Evolutionary conservation across 2,113 vertebrate species (phyloP).

Genomic region (Pyrgilauda ruficollis): DNA sequence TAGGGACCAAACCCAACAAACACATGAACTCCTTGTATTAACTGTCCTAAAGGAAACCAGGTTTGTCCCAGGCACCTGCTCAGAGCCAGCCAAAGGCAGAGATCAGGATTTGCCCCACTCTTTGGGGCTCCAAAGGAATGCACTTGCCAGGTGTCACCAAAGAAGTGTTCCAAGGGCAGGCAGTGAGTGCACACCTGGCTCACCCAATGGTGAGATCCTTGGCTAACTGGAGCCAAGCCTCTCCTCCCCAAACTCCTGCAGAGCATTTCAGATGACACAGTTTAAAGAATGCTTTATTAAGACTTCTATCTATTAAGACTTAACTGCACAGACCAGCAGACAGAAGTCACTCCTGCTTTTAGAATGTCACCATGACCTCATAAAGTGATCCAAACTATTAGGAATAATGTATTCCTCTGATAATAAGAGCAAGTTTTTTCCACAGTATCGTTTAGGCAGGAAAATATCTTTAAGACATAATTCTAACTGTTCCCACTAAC

Average conservation of each 20-base stretch:
- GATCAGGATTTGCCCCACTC: fast-evolving
- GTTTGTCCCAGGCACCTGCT: not conserved
- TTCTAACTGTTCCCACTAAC: not conserved
- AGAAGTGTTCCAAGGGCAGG: not conserved
- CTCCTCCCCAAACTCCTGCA: not conserved
- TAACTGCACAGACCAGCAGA: not conserved
- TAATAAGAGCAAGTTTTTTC: not conserved
- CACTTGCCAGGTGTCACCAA: not conserved
- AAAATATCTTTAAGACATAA: not conserved
- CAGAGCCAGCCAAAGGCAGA: not conserved
- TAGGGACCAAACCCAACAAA: not conserved
- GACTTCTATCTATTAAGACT: not conserved
- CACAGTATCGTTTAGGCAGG: not conserved
- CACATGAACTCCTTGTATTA: fast-evolving
- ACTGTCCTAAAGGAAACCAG: fast-evolving
- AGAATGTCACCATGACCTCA: not conserved
- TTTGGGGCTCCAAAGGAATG: not conserved
- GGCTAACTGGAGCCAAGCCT: not conserved
- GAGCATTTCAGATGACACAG: not conserved
- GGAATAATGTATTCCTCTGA: not conserved
- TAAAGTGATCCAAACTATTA: not conserved
- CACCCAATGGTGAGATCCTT: not conserved
- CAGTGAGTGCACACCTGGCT: not conserved
- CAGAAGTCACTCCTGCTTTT: not conserved
- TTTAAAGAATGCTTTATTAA: not conserved